Evolutionary conservation across 2,888 invertebrate species (phyloP).

Genomic region (Mythimna ferrago): DNA sequence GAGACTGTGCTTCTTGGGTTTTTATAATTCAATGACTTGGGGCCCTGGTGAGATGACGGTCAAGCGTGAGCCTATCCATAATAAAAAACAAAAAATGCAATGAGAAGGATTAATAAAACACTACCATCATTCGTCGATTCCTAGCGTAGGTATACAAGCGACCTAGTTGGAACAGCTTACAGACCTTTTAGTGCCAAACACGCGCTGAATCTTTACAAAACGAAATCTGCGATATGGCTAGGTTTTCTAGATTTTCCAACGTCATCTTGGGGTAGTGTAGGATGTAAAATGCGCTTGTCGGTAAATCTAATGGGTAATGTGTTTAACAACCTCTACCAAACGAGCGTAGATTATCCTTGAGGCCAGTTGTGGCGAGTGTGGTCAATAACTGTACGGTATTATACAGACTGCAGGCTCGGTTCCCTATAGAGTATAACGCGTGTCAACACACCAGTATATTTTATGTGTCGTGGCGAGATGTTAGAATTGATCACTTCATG

Average conservation of each 20-base stretch:
- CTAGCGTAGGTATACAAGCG: conserved; percentile 13
- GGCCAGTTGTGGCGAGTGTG: conserved; percentile 40
- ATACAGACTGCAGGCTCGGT: conserved; percentile 36
- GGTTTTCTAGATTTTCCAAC: neutral
- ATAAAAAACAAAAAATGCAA: too few relatives aligned
- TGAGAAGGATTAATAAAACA: conserved; percentile 19
- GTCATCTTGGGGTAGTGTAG: neutral
- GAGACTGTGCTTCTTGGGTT: too few relatives aligned
- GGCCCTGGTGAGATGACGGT: too few relatives aligned
- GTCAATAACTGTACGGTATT: conserved; percentile 52
- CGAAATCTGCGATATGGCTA: neutral
- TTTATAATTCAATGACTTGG: too few relatives aligned
- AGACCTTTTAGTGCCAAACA: conserved; percentile 38
- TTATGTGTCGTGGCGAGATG: too few relatives aligned
- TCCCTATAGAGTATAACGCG: conserved; percentile 30
- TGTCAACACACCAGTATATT: conserved; percentile 38
- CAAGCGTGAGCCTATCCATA: too few relatives aligned
- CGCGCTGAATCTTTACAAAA: conserved; percentile 19
- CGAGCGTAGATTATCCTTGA: conserved; percentile 51
- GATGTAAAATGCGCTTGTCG: neutral
- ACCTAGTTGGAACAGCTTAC: conserved; percentile 40
- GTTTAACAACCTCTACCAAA: conserved; percentile 34
- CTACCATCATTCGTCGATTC: conserved; percentile 17
- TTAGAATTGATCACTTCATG: too few relatives aligned
- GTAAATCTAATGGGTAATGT: conserved; percentile 31